phyloP scores from a whole-genome alignment of 2,797 vertebrate species.

The Aulostomus chinensis region DNA sequence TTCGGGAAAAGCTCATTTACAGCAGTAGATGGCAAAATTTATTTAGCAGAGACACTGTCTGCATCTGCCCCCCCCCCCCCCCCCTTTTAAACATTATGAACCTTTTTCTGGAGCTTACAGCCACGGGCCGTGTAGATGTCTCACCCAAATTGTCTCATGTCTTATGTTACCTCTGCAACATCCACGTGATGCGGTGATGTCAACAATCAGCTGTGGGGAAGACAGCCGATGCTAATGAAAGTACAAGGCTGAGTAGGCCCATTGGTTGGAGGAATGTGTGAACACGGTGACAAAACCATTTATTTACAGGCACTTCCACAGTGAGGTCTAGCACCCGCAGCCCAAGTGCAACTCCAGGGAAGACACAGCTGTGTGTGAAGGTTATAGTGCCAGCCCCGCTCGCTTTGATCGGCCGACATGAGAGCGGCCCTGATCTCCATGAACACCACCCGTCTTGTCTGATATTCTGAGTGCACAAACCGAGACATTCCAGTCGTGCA shows the following conservation, averaged over 20 bases:
- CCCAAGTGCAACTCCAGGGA: constrained; percentile 64
- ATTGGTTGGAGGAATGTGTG: constrained; percentile 70
- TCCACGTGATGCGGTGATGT: constrained; percentile 20
- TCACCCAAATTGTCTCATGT: background rate
- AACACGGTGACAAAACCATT: constrained; percentile 79
- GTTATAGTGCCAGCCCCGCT: constrained; percentile 27
- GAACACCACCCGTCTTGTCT: constrained; percentile 75
- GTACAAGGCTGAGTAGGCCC: constrained; percentile 31
- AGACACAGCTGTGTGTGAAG: constrained; percentile 68
- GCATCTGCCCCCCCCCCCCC: no score
- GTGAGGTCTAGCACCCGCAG: constrained; percentile 71
- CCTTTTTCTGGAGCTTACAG: no score
- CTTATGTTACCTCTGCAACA: background rate
- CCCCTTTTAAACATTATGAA: no score
- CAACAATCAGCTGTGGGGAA: constrained; percentile 33
- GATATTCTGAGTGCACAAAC: constrained; percentile 78
- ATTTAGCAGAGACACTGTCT: no score
- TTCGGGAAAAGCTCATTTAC: no score
- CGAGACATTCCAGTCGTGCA: constrained; percentile 78
- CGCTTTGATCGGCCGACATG: constrained; percentile 67
- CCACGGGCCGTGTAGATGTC: no score
- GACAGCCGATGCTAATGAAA: constrained; percentile 19
- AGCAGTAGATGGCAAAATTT: no score
- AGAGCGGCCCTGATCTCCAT: constrained; percentile 60
- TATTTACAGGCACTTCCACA: constrained; percentile 74